These are phyloP conservation scores for Machaerirhynchus nigripectus DNA, from an alignment of 2,113 vertebrate genomes.

Conservation along the genomic window DNA sequence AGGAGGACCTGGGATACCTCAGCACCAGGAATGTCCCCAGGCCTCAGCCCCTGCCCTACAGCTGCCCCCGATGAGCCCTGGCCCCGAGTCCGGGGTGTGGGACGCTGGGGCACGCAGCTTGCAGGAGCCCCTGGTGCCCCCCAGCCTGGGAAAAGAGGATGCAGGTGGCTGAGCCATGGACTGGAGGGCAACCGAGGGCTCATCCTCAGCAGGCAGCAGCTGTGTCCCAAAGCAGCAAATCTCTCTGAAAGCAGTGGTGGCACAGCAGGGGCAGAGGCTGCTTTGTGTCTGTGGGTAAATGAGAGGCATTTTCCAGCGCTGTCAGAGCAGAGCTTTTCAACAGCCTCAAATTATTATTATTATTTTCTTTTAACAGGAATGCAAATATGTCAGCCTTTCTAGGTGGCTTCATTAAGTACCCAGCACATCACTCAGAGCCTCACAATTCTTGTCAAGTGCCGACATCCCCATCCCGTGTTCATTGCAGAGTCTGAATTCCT, in stretches of 20 bases:
- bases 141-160: background rate
- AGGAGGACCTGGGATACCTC: background rate
- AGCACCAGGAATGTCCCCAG: background rate
- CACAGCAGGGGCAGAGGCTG: background rate
- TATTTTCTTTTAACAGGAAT: slow-evolving; percentile 37
- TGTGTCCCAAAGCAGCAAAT: background rate
- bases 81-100: fast-evolving
- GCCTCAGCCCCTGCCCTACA: background rate
- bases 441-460: background rate
- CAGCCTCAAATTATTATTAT: slow-evolving; percentile 48
- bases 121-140: background rate
- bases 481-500: background rate
- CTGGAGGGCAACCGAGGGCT: fast-evolving
- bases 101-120: fast-evolving
- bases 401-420: slow-evolving; percentile 43
- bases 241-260: background rate
- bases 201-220: background rate
- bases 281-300: background rate
- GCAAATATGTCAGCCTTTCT: slow-evolving; percentile 24
- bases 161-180: background rate
- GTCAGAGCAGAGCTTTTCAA: slow-evolving; percentile 34
- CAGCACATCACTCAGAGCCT: slow-evolving; percentile 35
- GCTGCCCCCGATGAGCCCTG: background rate
- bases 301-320: background rate
- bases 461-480: background rate